Evolutionary conservation across 2,888 invertebrate genomes (phyloP), one percentile per base, ranked within the genome.

Genomic region (Herminia tarsipennalis): DNA sequence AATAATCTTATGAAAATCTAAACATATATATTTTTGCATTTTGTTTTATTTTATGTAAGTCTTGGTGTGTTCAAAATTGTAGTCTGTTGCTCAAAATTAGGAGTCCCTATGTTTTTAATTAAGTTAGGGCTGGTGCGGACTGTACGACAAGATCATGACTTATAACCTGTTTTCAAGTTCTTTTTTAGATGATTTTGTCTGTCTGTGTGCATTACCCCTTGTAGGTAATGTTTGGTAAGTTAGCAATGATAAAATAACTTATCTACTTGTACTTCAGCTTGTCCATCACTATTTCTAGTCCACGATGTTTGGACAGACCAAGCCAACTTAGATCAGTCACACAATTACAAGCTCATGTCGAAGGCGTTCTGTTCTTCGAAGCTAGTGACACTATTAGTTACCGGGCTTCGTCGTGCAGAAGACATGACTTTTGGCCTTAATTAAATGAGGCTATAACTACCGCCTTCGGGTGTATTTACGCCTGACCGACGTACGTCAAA

Each of bases 81-180:
- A 56, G 60, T 65, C 62, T 48, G 37, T 59, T 65, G 63, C 66
- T 66, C 63, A 66, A 65, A 49, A 51, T 40, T 66, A 62, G 46
- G 46, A 27, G 40, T 52, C 36, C 10, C n/a, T 52, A 21, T 18
- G 37, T 34, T 45, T 34, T 37, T 57, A 32, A 25, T 64, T 52
- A 49, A 44, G 49, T 50, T 33, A 10, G 34, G 51, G 37, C 20
- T 14, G 5, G 6, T 41, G 51, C 41, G 42, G 37, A 55, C 65
- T 40, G 38, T 16, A 24, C 18, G 10, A 25, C 30, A 8, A 21
- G 24, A 32, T 28, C 24, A 39, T 30, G 20, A 13, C 9, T 35
- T 14, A 12, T 35, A 14, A 14, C 25, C 14, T 35, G 13, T 22
- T 28, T 44, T 33, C n/a, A 37, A 18, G 29, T n/a, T 39, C 13